Evolutionary conservation across 2,113 vertebrate species (phyloP).

Genomic region (Cinclus cinclus): DNA sequence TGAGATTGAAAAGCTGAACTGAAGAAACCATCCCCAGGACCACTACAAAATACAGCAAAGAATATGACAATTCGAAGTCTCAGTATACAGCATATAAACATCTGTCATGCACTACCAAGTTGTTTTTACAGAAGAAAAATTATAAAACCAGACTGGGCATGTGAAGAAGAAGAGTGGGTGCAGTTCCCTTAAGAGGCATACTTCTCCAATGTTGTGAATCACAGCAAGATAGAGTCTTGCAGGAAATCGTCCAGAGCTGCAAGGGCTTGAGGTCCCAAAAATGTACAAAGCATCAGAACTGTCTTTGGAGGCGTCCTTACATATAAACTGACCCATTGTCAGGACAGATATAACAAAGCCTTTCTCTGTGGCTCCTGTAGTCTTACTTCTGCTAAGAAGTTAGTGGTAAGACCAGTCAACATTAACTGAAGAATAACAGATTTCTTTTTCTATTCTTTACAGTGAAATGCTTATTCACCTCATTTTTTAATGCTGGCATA

Average conservation of each 20-base stretch:
- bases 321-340: background rate
- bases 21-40: constrained; percentile 96
- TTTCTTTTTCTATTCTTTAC: background rate
- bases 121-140: background rate
- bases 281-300: background rate
- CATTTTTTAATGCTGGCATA: background rate
- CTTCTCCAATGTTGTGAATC: background rate
- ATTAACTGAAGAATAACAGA: background rate
- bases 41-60: constrained; percentile 73
- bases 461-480: background rate
- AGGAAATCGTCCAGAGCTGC: background rate
- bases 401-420: background rate
- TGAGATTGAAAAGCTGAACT: constrained; percentile 97
- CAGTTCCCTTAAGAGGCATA: background rate
- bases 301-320: background rate
- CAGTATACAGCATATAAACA: background rate
- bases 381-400: background rate
- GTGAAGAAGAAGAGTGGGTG: background rate
- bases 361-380: background rate
- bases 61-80: background rate
- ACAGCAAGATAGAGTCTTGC: background rate
- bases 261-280: background rate
- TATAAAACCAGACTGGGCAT: background rate
- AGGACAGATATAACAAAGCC: background rate
- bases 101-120: background rate